Evolutionary conservation across 2,113 vertebrate species (phyloP), one percentile per base, ranked within the genome.

Genomic region (Dasyornis broadbenti): DNA sequence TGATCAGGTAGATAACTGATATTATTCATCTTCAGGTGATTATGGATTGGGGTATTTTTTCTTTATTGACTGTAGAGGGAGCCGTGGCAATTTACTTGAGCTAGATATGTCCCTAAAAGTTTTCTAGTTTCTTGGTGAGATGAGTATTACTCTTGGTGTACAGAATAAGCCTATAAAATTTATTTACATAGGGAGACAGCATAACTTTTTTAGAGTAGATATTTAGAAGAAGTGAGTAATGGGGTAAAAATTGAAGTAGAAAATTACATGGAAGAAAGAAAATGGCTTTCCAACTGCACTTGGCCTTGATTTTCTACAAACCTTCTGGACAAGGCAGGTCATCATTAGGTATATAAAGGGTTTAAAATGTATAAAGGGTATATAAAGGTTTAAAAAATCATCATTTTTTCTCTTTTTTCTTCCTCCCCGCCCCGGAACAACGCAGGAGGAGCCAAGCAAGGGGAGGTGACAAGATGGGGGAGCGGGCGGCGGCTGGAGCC

Each of bases 21-120:
- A 20, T 13, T 30, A 28, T 26, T 78, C 0, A 37, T 33, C 40
- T 70, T 61, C 21, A 71, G 17, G 23, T 52, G 16, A n/a, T 28
- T 56, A 13, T 39, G 30, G 12, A 3, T 49, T 17, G 17, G 44
- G 44, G 19, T 70, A 88, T 63, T 72, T 81, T 53, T 56, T 9
- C 39, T 86, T 70, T 21, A 4, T 27, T 66, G 71, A 47, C 89
- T 96, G 49, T 61, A 94, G 94, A 93, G 79, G 92, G 85, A 95
- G 79, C 75, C 31, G 2, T 72, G 71, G 45, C 26, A 82, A n/a
- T 85, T 95, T 90, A 6, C 54, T 66, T 57, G 37, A 75, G 24
- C 26, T 47, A n/a, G 7, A 21, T 23, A 3, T 4, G 24, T 83
- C 39, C 42, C 18, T 65, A 30, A 26, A 68, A 45, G 35, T 60